phyloP scores from a whole-genome alignment of 2,888 invertebrate species.

The Parnassius mnemosyne region DNA sequence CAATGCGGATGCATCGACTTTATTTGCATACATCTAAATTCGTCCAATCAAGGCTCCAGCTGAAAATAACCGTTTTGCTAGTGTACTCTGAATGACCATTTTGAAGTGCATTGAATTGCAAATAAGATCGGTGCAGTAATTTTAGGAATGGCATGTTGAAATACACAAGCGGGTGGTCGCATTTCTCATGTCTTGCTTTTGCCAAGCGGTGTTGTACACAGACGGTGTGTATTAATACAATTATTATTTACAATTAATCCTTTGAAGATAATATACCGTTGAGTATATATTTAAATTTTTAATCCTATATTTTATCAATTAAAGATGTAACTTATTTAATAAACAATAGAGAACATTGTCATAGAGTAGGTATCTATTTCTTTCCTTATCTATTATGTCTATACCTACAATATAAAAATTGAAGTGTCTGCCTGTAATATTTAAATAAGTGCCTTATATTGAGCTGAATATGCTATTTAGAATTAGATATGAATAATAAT shows the following conservation, averaged over 20 bases:
- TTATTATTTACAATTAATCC: neutral
- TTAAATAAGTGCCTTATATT: too few relatives aligned
- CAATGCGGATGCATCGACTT: neutral
- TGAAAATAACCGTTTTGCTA: constrained; percentile 4
- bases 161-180: constrained; percentile 45
- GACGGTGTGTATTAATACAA: constrained; percentile 34
- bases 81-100: constrained; percentile 33
- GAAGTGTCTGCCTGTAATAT: too few relatives aligned
- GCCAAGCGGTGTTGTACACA: constrained; percentile 47
- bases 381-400: too few relatives aligned
- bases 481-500: too few relatives aligned
- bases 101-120: constrained; percentile 39
- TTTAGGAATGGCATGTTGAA: constrained; percentile 51
- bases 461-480: too few relatives aligned
- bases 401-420: too few relatives aligned
- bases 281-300: constrained; percentile 2
- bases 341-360: too few relatives aligned
- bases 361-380: too few relatives aligned
- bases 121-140: constrained; percentile 41
- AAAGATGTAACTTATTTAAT: neutral
- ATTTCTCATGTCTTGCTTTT: constrained; percentile 37
- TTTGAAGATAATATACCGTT: constrained; percentile 15
- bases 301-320: neutral
- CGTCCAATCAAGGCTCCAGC: neutral
- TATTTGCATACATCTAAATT: neutral